Base-by-base conservation (phyloP, 2,113 vertebrate genomes). In the Hippocampus comes region DNA sequence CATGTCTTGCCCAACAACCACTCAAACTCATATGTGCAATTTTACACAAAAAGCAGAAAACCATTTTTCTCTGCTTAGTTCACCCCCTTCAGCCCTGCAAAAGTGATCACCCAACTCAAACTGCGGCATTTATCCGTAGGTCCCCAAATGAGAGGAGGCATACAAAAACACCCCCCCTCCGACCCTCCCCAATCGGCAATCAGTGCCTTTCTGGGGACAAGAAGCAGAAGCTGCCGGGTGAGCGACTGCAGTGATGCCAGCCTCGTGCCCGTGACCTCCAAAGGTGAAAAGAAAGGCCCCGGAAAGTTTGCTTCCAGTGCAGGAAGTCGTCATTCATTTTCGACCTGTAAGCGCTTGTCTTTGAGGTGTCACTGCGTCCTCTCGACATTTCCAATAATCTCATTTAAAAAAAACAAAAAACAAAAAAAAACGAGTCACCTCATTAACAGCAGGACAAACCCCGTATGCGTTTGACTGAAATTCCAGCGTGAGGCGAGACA, bases 201-300 rank as follows among this genome's bases (percentile, higher is more conserved):
- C 65, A 34, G 38, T 48, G 64, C 60, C 11, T 53, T 79, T 23
- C 34, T 42, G 72, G 60, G 77, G 77, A 83, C 75, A 82, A 67
- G 74, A 84, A 80, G 82, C 87, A 84, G 83, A 80, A 68, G 70
- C 69, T 67, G 72, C 71, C 66, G 80, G 74, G 84, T 72, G 63
- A 72, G 68, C 74, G 81, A 78, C 63, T 18, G 67, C 43, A 30
- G 82, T 55, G 85, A 83, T 74, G 87, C 86, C 82, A 87, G 76
- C 81, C 23, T n/a, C 70, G 80, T 55, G 75, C 70, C 68, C 15
- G 71, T 82, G 83, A 89, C 82, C 84, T 72, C 69, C 4, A 9
- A 41, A 78, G 82, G 80, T 38, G 73, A 85, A 87, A 73, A 82
- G 71, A 75, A 77, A 75, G 20, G 70, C 68, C 69, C 69, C 59